These are phyloP conservation scores for Beris morrisii DNA, from an alignment of 2,888 invertebrate genomes.

Conservation along the genomic window DNA sequence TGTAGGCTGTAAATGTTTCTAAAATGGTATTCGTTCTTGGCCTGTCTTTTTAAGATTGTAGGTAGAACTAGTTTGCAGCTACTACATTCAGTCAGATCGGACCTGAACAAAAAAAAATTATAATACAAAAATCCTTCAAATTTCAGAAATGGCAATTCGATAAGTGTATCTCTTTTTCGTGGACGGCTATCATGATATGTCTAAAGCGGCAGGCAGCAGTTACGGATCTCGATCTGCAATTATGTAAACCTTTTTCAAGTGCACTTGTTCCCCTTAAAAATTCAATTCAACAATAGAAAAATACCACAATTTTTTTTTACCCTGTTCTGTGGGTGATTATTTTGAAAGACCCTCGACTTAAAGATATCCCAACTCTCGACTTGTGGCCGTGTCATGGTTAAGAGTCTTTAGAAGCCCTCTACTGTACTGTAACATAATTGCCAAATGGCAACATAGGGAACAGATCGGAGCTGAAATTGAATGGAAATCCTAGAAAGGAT, in stretches of 20 bases:
- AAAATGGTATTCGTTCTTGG: no score
- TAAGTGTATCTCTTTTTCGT: constrained; percentile 6
- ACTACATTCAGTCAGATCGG: no score
- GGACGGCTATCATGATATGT: no score
- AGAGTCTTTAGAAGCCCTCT: constrained; percentile 16
- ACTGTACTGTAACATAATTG: constrained; percentile 19
- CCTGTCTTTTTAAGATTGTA: no score
- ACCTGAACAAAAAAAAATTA: no score
- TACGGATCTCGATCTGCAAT: constrained; percentile 26
- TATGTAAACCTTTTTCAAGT: constrained; percentile 37
- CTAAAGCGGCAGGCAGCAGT: background rate
- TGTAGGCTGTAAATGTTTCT: no score
- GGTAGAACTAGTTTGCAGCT: no score
- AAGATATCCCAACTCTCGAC: constrained; percentile 25
- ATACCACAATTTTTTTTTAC: constrained; percentile 3
- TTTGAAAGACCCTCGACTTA: constrained; percentile 13
- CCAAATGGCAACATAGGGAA: background rate
- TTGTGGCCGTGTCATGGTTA: constrained; percentile 24
- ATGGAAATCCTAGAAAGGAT: constrained; percentile 20
- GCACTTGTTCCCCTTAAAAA: constrained; percentile 31
- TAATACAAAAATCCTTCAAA: background rate
- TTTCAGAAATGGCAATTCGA: background rate
- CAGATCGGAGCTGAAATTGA: constrained; percentile 8
- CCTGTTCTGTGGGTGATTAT: constrained; percentile 18
- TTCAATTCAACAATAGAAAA: constrained; percentile 24